Percentiles rank a stretch among this genome's conserved stretches.
These are phyloP conservation scores for Tupaia tana DNA, from an alignment of 2,113 vertebrate genomes.

Conservation along the genomic window DNA sequence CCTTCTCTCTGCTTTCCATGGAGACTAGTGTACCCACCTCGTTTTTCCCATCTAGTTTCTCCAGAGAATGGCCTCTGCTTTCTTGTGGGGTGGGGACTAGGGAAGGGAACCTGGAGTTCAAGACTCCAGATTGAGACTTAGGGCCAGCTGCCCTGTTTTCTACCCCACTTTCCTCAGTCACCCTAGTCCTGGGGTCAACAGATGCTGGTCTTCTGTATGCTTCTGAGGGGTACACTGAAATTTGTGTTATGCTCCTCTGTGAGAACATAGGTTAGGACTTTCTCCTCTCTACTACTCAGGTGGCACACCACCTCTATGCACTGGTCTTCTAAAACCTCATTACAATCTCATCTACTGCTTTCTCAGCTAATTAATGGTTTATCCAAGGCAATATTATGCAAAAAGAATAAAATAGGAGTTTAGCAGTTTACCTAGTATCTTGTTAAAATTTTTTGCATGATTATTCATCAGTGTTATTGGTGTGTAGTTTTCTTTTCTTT, in stretches of 20 bases:
- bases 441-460: too few species aligned
- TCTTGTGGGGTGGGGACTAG: background rate
- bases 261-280: background rate
- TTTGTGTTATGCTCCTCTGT: accelerated
- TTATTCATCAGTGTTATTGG: too few species aligned
- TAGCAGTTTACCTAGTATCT: too few species aligned
- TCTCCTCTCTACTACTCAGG: background rate
- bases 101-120: background rate
- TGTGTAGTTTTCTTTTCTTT: too few species aligned
- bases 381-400: too few species aligned
- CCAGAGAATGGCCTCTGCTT: background rate
- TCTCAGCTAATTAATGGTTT: background rate
- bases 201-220: background rate
- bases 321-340: background rate
- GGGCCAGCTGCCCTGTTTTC: background rate
- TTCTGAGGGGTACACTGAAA: background rate
- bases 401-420: too few species aligned
- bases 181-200: background rate
- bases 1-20: background rate
- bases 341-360: background rate
- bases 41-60: background rate
- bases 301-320: background rate
- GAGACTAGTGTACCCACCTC: background rate
- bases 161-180: background rate
- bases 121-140: background rate